Conservation (phyloP, 2,797 vertebrate genomes). For the Galagoides demidoff region DNA sequence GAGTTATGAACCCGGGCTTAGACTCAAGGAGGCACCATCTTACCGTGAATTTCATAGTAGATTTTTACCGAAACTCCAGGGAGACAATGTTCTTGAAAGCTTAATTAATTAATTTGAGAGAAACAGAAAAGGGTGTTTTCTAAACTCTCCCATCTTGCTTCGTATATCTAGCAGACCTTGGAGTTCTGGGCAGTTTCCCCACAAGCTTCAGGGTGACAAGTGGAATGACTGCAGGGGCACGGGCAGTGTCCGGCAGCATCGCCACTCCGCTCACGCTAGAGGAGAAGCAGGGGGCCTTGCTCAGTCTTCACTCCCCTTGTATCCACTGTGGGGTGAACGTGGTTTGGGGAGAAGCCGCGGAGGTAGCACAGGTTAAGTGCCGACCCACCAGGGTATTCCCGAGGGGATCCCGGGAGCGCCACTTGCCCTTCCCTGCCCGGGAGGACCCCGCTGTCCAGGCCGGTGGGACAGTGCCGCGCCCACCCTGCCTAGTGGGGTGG, state of each 20-base stretch:
- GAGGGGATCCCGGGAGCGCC: background rate
- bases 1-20: background rate
- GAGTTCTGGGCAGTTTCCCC: background rate
- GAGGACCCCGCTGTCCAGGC: background rate
- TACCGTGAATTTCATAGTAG: background rate
- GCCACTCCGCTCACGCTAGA: background rate
- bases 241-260: background rate
- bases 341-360: background rate
- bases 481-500: fast-evolving
- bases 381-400: background rate
- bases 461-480: no score
- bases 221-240: background rate
- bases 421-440: background rate
- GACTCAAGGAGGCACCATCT: background rate
- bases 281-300: background rate
- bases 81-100: background rate
- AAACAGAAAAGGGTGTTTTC: background rate
- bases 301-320: background rate
- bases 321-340: background rate
- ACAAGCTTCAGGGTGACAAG: background rate
- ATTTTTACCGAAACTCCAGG: background rate
- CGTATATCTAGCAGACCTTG: background rate
- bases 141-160: background rate
- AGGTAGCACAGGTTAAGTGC: no score
- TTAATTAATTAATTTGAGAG: background rate